Evolutionary conservation across 37 sponge, comb jelly and placozoan species (phyloP).

Genomic region (Geodia barretti): DNA sequence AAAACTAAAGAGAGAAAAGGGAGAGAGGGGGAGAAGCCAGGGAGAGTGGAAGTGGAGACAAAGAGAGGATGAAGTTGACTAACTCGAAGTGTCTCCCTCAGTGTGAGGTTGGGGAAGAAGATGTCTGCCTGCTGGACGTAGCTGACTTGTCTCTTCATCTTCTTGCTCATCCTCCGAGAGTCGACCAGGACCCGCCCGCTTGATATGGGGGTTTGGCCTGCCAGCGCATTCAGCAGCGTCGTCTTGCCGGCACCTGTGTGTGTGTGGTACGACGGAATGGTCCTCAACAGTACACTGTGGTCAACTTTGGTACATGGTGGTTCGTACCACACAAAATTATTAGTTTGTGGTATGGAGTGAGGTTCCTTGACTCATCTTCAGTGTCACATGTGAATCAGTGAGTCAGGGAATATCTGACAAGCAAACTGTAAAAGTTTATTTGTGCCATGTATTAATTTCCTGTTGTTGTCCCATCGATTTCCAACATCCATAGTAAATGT

Average conservation of each 20-base stretch:
- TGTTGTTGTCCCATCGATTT: no score
- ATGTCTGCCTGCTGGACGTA: slow-evolving; percentile 89
- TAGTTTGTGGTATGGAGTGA: no score
- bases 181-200: slow-evolving; percentile 62
- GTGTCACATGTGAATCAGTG: no score
- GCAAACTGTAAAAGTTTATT: no score
- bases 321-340: no score
- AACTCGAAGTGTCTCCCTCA: slow-evolving; percentile 68
- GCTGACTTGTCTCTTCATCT: slow-evolving; percentile 51
- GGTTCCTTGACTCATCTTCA: no score
- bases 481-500: no score
- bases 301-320: no score
- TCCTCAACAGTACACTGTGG: no score
- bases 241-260: slow-evolving; percentile 91
- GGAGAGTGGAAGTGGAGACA: background rate
- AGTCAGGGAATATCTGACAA: no score
- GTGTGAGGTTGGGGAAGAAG: slow-evolving; percentile 82
- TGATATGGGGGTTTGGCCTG: slow-evolving; percentile 36
- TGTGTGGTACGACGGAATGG: no score
- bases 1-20: background rate
- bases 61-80: background rate
- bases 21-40: background rate
- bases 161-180: slow-evolving; percentile 55
- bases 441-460: no score
- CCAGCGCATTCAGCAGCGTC: slow-evolving; percentile 78